phyloP scores from a whole-genome alignment of 2,113 vertebrate species.

The Eptatretus burgeri region DNA sequence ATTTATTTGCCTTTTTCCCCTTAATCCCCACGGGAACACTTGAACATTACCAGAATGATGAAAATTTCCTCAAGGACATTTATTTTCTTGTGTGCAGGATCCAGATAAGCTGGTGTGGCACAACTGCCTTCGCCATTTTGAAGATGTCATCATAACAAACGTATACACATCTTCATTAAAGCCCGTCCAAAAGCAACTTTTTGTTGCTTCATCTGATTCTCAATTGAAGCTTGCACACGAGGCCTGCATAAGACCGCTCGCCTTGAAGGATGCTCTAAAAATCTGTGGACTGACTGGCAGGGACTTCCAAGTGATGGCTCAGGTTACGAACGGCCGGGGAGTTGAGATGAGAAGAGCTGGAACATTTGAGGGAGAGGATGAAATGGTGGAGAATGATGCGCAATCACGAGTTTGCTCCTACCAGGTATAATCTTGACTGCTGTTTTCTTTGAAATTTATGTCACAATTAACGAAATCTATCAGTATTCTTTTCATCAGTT shows the following conservation, averaged over 20 bases:
- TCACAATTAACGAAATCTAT: too few species aligned
- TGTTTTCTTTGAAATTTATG: too few species aligned
- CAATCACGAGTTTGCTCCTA: too few species aligned
- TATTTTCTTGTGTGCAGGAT: not conserved
- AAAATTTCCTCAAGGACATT: not conserved
- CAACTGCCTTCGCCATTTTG: slow-evolving; percentile 1
- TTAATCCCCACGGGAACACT: too few species aligned
- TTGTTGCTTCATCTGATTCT: not conserved
- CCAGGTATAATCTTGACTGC: too few species aligned
- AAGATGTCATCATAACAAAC: slow-evolving; percentile 1
- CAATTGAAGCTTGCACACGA: not conserved
- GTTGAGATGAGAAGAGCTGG: too few species aligned
- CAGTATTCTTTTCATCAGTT: too few species aligned
- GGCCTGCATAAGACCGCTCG: not conserved
- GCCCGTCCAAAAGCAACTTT: not conserved
- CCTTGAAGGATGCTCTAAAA: not conserved
- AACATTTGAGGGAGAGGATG: too few species aligned
- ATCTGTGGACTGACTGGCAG: not conserved
- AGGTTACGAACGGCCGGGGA: too few species aligned
- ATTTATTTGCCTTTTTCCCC: too few species aligned
- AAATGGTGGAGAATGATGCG: too few species aligned
- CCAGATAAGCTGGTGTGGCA: slow-evolving; percentile 1
- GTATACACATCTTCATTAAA: not conserved
- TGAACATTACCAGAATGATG: too few species aligned
- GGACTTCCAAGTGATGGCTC: not conserved